phyloP scores from a whole-genome alignment of 2,888 invertebrate species.

The Diarsia dahlii region DNA sequence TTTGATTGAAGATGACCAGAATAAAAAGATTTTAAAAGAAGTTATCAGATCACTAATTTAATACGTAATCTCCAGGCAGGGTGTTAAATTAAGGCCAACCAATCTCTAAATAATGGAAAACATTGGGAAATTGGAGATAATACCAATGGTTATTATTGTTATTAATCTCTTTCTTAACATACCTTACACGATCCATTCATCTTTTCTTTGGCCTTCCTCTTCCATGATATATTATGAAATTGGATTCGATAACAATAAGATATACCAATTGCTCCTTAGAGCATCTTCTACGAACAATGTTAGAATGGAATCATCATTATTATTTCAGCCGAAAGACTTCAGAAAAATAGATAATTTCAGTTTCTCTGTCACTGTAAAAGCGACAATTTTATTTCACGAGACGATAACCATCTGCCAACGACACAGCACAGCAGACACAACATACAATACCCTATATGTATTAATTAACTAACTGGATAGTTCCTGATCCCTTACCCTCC shows the following conservation, averaged over 20 bases:
- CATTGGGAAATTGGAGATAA: background rate
- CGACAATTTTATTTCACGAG: constrained; percentile 8
- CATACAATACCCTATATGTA: constrained; percentile 34
- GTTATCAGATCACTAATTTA: background rate
- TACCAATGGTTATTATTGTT: background rate
- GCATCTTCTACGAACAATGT: background rate
- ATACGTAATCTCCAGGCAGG: background rate
- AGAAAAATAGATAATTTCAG: no score
- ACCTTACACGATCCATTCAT: no score
- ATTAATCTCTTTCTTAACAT: no score
- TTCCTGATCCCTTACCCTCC: constrained; percentile 46
- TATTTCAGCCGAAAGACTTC: no score
- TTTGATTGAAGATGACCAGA: background rate
- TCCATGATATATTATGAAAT: background rate
- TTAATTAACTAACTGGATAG: constrained; percentile 56
- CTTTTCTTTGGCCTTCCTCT: no score
- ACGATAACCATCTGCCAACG: background rate
- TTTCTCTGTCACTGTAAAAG: background rate
- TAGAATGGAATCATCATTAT: background rate
- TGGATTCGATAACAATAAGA: background rate
- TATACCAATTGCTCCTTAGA: background rate
- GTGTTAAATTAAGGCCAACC: background rate
- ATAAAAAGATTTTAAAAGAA: background rate
- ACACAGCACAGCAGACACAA: background rate
- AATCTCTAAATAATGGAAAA: background rate